Evolutionary conservation across 2,113 vertebrate genomes (phyloP).

Genomic region (Megaleporinus macrocephalus): DNA sequence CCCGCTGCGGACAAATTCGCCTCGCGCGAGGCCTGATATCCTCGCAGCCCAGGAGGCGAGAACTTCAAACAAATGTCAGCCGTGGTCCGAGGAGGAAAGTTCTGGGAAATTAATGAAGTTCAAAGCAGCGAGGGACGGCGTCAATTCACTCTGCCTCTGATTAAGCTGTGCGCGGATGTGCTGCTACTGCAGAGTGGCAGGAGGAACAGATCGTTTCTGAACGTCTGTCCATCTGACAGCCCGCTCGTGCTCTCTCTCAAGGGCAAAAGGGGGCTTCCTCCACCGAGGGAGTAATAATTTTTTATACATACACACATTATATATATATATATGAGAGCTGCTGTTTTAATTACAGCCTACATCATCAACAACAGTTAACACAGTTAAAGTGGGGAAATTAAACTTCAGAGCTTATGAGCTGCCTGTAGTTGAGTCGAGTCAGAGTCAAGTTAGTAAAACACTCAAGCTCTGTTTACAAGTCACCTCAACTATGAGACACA

Average conservation of each 20-base stretch:
- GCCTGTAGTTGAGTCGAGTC: too few relatives aligned
- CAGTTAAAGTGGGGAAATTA: too few relatives aligned
- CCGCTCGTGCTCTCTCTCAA: slow-evolving; percentile 32
- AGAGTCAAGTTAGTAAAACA: too few relatives aligned
- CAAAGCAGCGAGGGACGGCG: slow-evolving; percentile 51
- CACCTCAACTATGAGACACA: too few relatives aligned
- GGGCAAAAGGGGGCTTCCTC: slow-evolving; percentile 40
- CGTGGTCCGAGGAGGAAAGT: slow-evolving; percentile 43
- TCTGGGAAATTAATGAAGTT: slow-evolving; percentile 63
- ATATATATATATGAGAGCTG: too few relatives aligned
- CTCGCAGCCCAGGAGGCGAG: slow-evolving; percentile 53
- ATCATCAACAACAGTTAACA: too few relatives aligned
- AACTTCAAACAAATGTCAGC: slow-evolving; percentile 62
- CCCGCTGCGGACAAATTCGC: slow-evolving; percentile 53
- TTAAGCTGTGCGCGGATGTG: slow-evolving; percentile 61
- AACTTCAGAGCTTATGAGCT: too few relatives aligned
- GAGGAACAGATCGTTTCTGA: slow-evolving; percentile 57
- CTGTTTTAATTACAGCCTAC: too few relatives aligned
- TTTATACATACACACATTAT: too few relatives aligned
- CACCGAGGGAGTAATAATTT: too few relatives aligned
- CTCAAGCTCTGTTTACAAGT: too few relatives aligned
- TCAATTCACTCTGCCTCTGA: slow-evolving; percentile 55
- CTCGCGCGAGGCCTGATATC: slow-evolving; percentile 46
- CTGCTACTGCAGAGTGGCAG: slow-evolving; percentile 55
- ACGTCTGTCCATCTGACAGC: slow-evolving; percentile 26